A percentile compares a stretch with the other conserved stretches of the same genome.
Evolutionary conservation across 2,113 vertebrate genomes (phyloP).

Genomic region (Benitochromis conjunctus): DNA sequence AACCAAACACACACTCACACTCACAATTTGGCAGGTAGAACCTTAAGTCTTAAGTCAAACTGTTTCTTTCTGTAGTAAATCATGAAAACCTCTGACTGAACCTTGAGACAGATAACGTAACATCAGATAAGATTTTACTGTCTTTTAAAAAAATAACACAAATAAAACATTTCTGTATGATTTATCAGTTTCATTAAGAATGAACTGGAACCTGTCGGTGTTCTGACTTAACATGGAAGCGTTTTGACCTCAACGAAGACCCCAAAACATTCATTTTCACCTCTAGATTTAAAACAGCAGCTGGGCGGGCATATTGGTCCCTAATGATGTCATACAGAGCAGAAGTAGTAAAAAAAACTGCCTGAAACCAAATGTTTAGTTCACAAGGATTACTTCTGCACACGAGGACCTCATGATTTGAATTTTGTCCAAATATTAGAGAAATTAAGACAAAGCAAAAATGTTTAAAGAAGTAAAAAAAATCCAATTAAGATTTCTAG

Average conservation of each 20-base stretch:
- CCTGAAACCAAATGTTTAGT: not conserved
- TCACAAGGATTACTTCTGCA: not conserved
- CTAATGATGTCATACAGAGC: not conserved
- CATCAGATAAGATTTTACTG: not conserved
- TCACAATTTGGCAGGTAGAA: not conserved
- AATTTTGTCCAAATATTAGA: not conserved
- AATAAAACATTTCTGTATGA: not conserved
- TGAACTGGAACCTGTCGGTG: not conserved
- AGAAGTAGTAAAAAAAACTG: not conserved
- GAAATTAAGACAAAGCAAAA: not conserved
- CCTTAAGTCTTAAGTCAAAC: not conserved
- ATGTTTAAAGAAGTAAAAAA: not conserved
- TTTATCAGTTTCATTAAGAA: not conserved
- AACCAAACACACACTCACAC: not conserved
- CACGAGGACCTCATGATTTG: not conserved
- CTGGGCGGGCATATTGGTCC: not conserved
- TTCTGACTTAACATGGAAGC: not conserved
- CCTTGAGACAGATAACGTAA: not conserved
- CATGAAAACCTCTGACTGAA: not conserved
- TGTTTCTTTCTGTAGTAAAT: not conserved
- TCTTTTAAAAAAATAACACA: not conserved
- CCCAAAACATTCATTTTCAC: not conserved
- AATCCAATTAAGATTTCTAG: not conserved
- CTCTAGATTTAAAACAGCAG: not conserved
- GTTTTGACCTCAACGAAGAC: not conserved